Base-by-base conservation (phyloP, 2,797 vertebrate species). In the Apogon hyalosoma region DNA sequence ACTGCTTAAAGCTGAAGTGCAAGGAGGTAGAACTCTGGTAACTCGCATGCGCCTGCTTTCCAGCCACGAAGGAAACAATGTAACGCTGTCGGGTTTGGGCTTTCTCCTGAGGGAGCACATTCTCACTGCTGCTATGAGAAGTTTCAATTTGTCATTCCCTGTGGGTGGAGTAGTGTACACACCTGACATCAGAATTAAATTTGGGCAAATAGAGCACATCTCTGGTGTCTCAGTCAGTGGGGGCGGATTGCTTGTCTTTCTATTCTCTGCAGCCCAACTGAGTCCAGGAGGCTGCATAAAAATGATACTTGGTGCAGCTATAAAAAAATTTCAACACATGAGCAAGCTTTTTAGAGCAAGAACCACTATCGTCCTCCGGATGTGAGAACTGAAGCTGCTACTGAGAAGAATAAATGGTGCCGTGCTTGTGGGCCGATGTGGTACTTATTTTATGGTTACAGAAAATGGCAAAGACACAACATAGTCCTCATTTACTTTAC, bases 101-200 rank as follows among this genome's bases (percentile, higher is more conserved):
- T 75, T 60, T 54, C 50, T 70, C 75, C 78, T 46, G n/a, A 21
- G 77, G 76, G 82, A 73, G 42, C 16, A 7, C 55, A 55, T 47
- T 71, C 72, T 69, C 53, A 41, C 69, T 11, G 63, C 79, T 47
- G 76, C 77, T 43, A 62, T 7, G 11, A 71, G 76, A 80, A 78
- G 53, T 85, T 87, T 85, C 72, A 82, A 81, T 89, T 79, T 84
- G 71, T 80, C 69, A 50, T 77, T 77, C 80, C 82, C 79, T 58
- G 67, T 86, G 78, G 83, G 82, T 47, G 77, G 67, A 83, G 77
- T 11, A 52, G 75, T 60, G 71, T 55, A 57, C 80, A 77, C 78
- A 89, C 85, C 83, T 88, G 86, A 87, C 85, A 80, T 4, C 2
- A 73, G 71, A 79, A 87, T 88, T 79, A 87, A 70, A 88, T 87